Conservation (phyloP, 2,797 vertebrate genomes). For the Sebastes cheni region DNA sequence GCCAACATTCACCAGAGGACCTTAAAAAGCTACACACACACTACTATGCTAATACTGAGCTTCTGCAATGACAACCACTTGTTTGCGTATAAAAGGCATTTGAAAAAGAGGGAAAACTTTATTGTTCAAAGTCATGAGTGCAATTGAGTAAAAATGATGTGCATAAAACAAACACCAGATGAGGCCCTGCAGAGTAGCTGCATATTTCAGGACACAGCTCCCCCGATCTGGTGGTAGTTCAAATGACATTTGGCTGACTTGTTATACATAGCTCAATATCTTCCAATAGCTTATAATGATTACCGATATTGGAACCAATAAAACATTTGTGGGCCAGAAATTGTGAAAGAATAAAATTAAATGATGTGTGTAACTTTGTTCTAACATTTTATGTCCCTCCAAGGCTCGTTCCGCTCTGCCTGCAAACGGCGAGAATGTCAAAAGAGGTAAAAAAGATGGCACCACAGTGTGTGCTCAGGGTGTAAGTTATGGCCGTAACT, state of each 20-base stretch:
- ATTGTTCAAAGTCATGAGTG: conserved; percentile 11
- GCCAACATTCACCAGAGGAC: background rate
- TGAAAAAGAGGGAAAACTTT: background rate
- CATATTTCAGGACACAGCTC: conserved; percentile 43
- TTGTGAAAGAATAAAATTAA: conserved; percentile 79
- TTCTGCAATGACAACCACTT: background rate
- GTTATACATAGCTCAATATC: conserved; percentile 67
- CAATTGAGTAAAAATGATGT: conserved; percentile 31
- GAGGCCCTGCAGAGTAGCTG: conserved; percentile 49
- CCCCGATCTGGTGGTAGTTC: conserved; percentile 45
- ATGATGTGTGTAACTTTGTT: conserved; percentile 74
- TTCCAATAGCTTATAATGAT: conserved; percentile 77
- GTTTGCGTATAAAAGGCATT: conserved; percentile 19
- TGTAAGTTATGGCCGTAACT: conserved; percentile 82
- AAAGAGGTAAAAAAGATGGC: conserved; percentile 75
- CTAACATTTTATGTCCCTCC: conserved; percentile 72
- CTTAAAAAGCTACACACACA: background rate
- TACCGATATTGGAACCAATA: conserved; percentile 75
- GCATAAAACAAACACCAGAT: conserved; percentile 61
- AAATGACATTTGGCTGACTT: conserved; percentile 71
- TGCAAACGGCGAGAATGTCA: conserved; percentile 72
- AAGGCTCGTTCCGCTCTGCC: conserved; percentile 64
- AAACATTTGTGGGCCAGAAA: conserved; percentile 78
- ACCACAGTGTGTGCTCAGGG: conserved; percentile 77
- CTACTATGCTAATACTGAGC: background rate